Conservation (phyloP, 1,140 invertebrate genomes). For the Drosophila subpulchrella region DNA sequence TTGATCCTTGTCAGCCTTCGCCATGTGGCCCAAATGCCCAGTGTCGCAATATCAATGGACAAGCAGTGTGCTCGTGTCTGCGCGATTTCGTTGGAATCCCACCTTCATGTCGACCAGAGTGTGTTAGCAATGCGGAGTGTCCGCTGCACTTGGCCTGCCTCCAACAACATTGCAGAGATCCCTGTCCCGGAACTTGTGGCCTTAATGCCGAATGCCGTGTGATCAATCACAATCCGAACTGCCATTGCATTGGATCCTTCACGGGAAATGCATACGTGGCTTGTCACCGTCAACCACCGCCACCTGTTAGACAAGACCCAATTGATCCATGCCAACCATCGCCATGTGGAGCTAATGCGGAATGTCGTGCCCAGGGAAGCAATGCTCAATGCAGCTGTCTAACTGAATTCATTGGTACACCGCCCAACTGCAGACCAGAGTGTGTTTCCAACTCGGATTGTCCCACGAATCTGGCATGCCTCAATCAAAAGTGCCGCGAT, state of each 20-base stretch:
- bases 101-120: conserved; percentile 87
- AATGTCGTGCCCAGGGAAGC: conserved; percentile 88
- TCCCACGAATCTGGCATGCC: conserved; percentile 85
- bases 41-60: conserved; percentile 85
- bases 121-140: conserved; percentile 86
- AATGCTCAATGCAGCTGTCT: conserved; percentile 89
- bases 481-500: conserved; percentile 87
- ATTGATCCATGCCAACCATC: conserved; percentile 89
- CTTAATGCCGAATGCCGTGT: conserved; percentile 91
- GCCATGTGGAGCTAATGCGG: conserved; percentile 90
- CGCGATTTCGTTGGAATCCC: conserved; percentile 86
- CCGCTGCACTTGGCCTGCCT: conserved; percentile 85
- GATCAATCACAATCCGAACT: conserved; percentile 91
- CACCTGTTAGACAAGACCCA: conserved; percentile 74
- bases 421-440: conserved; percentile 87
- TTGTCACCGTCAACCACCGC: conserved; percentile 88
- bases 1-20: conserved; percentile 86
- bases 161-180: conserved; percentile 87
- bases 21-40: conserved; percentile 87
- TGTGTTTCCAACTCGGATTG: conserved; percentile 87
- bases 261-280: conserved; percentile 91
- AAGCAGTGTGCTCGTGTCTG: conserved; percentile 85
- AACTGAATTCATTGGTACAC: conserved; percentile 87
- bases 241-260: conserved; percentile 89
- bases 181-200: conserved; percentile 86